Base-by-base conservation (phyloP, 2,888 invertebrate genomes). In the Pseudococcus viburni region DNA sequence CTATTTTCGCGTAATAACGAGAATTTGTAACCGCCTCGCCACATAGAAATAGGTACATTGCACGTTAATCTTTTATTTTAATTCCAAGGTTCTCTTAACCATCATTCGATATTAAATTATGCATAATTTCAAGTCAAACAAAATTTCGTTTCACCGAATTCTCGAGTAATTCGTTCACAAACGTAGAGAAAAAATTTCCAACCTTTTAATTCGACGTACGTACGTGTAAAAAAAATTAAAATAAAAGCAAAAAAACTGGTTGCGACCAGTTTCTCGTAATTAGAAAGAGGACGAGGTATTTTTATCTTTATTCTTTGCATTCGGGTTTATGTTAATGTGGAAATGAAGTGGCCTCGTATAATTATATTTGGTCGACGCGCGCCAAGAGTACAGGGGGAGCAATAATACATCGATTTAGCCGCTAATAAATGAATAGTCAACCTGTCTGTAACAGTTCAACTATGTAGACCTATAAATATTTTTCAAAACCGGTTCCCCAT, bases 391-490 rank as follows among this genome's bases (percentile, higher is more conserved):
- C 19, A n/a, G 59, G 26, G 26, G 26, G 26, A 33, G 26, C 26
- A 33, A 33, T 33, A 59, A 59, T 22, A 22, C 64, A 64, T 64
- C 22, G 64, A 64, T 64, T 64, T 64, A 22, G 9, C 64, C 7
- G 64, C 64, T 22, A 64, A 64, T 64, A 64, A 64, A 64, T 64
- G 64, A 64, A 64, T 64, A 64, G 64, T 64, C 64, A 64, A 64
- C 64, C 64, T 64, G 64, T 64, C 64, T 64, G 64, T 64, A 64
- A 64, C 64, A 19, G 64, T 64, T 64, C 64, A 64, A 64, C 64
- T 64, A 64, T 64, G 64, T 64, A 64, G 64, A 64, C 64, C 64
- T 64, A 64, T 64, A 64, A 64, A 64, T 64, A 64, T 64, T 64
- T 64, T 7, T 2, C 0, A 5, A 22, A 64, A 64, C 64, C 64